Conservation (phyloP, 2,888 invertebrate genomes). For the Charanyca ferruginea region DNA sequence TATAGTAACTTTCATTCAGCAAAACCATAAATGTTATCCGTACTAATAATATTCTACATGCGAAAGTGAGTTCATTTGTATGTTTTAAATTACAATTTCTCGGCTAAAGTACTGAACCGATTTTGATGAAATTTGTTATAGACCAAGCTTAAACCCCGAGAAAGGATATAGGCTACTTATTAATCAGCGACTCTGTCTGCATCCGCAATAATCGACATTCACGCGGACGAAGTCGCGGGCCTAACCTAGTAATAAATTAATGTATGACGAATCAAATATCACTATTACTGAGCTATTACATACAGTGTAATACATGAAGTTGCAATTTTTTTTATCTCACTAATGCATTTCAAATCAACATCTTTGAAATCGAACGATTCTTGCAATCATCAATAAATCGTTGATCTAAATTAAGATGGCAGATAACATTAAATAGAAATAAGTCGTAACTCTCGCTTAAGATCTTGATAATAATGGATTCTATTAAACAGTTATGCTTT, state of each 20-base stretch:
- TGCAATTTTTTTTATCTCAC: slow-evolving; percentile 30
- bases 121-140: no score
- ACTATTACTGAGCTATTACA: neutral
- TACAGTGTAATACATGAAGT: slow-evolving; percentile 11
- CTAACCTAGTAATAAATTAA: slow-evolving; percentile 6
- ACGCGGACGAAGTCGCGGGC: no score
- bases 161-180: no score
- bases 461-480: slow-evolving; percentile 32
- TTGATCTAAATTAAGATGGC: slow-evolving; percentile 31
- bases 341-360: slow-evolving; percentile 42
- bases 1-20: neutral
- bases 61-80: no score
- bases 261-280: slow-evolving; percentile 19
- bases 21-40: neutral
- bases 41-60: no score
- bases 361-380: slow-evolving; percentile 18
- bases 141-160: no score
- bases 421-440: slow-evolving; percentile 48
- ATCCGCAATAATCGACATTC: no score
- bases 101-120: no score
- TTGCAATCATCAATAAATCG: slow-evolving; percentile 33
- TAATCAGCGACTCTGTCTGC: no score
- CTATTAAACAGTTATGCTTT: slow-evolving; percentile 15
- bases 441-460: slow-evolving; percentile 27
- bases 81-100: no score